Conservation (phyloP, 2,888 invertebrate genomes). For the Lymantria monacha region DNA sequence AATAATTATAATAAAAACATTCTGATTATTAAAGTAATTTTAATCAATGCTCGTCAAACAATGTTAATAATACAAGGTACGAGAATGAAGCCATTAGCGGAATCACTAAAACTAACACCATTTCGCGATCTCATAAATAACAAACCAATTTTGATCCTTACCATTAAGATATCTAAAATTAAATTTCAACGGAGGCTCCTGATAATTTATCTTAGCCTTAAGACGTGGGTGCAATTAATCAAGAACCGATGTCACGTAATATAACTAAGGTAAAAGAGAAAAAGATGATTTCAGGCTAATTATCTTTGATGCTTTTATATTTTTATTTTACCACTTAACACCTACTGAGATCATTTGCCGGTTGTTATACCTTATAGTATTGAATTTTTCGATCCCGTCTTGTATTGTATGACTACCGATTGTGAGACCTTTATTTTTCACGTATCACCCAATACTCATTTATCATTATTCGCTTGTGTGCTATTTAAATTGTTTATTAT, state of each 20-base stretch:
- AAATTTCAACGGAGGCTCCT: slow-evolving; percentile 34
- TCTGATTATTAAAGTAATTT: slow-evolving; percentile 43
- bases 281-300: slow-evolving; percentile 78
- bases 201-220: slow-evolving; percentile 71
- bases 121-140: slow-evolving; percentile 33
- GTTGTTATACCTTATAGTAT: slow-evolving; percentile 54
- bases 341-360: slow-evolving; percentile 63
- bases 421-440: slow-evolving; percentile 40
- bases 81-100: slow-evolving; percentile 65
- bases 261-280: slow-evolving; percentile 69
- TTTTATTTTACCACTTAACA: slow-evolving; percentile 72
- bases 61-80: slow-evolving; percentile 55
- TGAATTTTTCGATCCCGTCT: slow-evolving; percentile 37
- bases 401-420: slow-evolving; percentile 35
- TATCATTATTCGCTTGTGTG: slow-evolving; percentile 48
- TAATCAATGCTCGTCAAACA: slow-evolving; percentile 53
- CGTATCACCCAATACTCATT: slow-evolving; percentile 43
- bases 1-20: slow-evolving; percentile 37
- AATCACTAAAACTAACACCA: slow-evolving; percentile 70
- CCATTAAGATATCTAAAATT: slow-evolving; percentile 40
- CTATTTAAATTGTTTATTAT: slow-evolving; percentile 53
- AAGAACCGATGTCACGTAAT: slow-evolving; percentile 74
- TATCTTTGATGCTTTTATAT: slow-evolving; percentile 62
- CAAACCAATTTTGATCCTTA: slow-evolving; percentile 43
- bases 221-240: slow-evolving; percentile 76